Base-by-base conservation (phyloP, 2,888 invertebrate genomes). In the Eupsilia transversa region DNA sequence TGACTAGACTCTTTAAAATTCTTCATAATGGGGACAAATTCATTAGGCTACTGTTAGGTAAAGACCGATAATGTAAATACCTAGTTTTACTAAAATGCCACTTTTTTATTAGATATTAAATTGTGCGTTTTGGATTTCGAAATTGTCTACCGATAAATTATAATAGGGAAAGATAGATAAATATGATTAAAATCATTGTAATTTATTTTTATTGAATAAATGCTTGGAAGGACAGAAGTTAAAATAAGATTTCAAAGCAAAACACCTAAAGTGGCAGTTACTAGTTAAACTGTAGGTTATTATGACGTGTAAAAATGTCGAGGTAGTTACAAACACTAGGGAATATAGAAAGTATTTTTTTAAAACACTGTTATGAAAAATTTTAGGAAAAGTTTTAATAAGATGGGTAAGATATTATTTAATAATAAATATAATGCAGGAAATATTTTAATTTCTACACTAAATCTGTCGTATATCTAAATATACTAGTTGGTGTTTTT, bases 401-500 rank as follows among this genome's bases (percentile, higher is more conserved):
- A 90, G 87, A 89, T 87, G 88, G 88, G 82, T 85, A 89, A 90
- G 83, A 89, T 89, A 86, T 79, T 85, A 74, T 80, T 84, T 87
- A 82, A 86, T 88, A 85, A 85, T 86, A 88, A 88, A 86, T 87
- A 89, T 89, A 87, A 89, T 90, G 85, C 86, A 85, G 89, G 89
- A 89, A 88, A 86, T 88, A 84, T 87, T 80, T 86, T 85, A 81
- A 84, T 88, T 85, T 84, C 85, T 90, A 91, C 81, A 82, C 82
- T 89, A 89, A 72, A 82, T 87, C 84, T 84, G 87, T 86, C 80
- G 75, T 92, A 91, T 78, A 64, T 86, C 91, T 93, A 93, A 82
- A 80, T 81, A 91, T 86, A 83, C 93, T 95, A 95, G 90, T 95
- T 95, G 95, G 95, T 95, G 95, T 95, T 95, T 82, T 93, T 92